A percentile compares a stretch with the other conserved stretches of the same genome.
phyloP scores from a whole-genome alignment of 53 echinoderm and acorn worm genomes.

The Mesocentrotus franciscanus region DNA sequence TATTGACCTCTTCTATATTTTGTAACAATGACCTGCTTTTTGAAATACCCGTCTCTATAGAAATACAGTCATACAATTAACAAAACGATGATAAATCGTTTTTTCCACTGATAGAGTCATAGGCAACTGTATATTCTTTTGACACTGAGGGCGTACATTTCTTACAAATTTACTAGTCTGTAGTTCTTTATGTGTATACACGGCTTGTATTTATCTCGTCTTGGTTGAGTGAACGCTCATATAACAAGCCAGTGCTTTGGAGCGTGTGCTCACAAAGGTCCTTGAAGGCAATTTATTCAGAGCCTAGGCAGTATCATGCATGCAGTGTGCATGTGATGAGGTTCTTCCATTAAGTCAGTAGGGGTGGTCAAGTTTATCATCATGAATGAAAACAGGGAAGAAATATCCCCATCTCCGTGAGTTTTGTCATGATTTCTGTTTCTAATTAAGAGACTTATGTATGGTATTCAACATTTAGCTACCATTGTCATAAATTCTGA shows the following conservation, averaged over 20 bases:
- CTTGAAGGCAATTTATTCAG: constrained; percentile 49
- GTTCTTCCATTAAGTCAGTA: constrained; percentile 28
- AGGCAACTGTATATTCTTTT: not conserved
- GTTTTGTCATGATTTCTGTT: not conserved
- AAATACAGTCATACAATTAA: not conserved
- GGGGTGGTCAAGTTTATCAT: not conserved
- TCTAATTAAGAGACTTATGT: not conserved
- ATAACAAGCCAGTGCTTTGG: constrained; percentile 30
- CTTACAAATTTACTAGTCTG: not conserved
- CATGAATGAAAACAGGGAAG: not conserved
- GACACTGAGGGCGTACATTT: not conserved
- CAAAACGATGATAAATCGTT: not conserved
- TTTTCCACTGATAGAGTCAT: not conserved
- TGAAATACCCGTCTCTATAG: not conserved
- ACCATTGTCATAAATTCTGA: not conserved
- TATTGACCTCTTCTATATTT: not conserved
- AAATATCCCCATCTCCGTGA: not conserved
- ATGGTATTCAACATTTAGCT: not conserved
- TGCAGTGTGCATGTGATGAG: constrained; percentile 59
- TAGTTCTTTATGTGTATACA: not conserved
- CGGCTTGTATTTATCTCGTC: not conserved
- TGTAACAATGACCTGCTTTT: not conserved
- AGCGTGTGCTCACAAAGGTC: constrained; percentile 23
- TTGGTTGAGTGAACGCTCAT: not conserved
- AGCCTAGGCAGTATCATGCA: constrained; percentile 47